These are phyloP conservation scores for Tenthredo livida DNA, from an alignment of 2,888 invertebrate genomes.

Conservation along the genomic window DNA sequence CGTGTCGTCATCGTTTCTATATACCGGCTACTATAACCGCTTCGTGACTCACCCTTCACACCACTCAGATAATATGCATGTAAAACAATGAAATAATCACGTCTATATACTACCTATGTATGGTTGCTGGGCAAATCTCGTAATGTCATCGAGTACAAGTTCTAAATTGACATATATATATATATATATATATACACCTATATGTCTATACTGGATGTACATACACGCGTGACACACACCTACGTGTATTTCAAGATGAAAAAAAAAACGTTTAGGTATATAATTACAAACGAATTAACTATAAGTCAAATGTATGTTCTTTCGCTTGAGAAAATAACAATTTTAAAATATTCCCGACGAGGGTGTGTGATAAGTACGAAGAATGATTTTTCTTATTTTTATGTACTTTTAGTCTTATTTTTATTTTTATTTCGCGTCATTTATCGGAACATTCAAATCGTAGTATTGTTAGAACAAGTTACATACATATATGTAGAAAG, in stretches of 20 bases:
- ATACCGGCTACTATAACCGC: constrained; percentile 32
- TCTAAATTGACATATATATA: neutral
- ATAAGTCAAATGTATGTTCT: neutral
- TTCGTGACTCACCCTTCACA: constrained; percentile 35
- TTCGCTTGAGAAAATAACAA: neutral
- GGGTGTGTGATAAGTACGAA: neutral
- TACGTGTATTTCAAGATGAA: neutral
- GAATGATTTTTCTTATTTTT: neutral
- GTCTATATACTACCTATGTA: neutral
- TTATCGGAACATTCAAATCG: neutral
- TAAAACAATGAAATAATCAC: constrained; percentile 41
- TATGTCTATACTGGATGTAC: neutral
- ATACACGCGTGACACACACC: neutral
- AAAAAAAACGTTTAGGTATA: neutral
- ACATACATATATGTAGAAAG: neutral
- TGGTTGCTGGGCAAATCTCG: neutral
- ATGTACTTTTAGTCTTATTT: neutral
- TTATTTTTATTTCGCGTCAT: neutral
- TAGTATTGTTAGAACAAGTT: neutral
- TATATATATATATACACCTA: neutral
- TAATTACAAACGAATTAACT: neutral
- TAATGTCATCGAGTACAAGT: constrained; percentile 13
- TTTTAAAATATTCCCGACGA: neutral
- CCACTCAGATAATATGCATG: constrained; percentile 27
- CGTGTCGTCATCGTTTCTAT: constrained; percentile 31